Conservation (phyloP, 2,797 vertebrate genomes). For the Tapirus indicus region DNA sequence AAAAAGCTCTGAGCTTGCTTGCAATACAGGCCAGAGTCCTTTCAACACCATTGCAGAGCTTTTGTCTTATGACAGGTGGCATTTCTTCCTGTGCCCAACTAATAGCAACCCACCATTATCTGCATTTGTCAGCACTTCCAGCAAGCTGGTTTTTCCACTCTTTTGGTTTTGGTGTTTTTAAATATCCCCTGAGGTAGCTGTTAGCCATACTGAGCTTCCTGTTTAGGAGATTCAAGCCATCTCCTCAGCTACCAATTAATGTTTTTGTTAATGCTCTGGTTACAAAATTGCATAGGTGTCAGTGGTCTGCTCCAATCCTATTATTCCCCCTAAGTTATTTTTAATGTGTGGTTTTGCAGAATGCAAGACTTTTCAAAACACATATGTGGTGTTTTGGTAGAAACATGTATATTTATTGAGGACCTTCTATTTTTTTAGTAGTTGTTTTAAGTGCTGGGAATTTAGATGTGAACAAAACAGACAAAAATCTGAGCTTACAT, state of each 20-base stretch:
- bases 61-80: neutral
- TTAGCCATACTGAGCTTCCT: neutral
- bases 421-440: neutral
- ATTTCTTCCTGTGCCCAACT: neutral
- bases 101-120: neutral
- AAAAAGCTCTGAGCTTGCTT: conserved; percentile 4
- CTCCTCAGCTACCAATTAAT: neutral
- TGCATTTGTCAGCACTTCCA: neutral
- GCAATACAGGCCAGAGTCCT: neutral
- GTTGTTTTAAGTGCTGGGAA: conserved; percentile 10
- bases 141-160: neutral
- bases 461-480: conserved; percentile 13
- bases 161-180: conserved; percentile 11
- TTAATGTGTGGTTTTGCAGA: conserved; percentile 52
- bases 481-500: neutral
- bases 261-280: conserved; percentile 2
- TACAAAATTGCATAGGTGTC: neutral
- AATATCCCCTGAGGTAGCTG: neutral
- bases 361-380: neutral
- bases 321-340: neutral
- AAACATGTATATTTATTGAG: neutral
- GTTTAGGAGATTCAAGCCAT: neutral
- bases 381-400: neutral
- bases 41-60: neutral
- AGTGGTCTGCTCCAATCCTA: neutral